Evolutionary conservation across 2,113 vertebrate species (phyloP).

Genomic region (Gallinago jamesoni): DNA sequence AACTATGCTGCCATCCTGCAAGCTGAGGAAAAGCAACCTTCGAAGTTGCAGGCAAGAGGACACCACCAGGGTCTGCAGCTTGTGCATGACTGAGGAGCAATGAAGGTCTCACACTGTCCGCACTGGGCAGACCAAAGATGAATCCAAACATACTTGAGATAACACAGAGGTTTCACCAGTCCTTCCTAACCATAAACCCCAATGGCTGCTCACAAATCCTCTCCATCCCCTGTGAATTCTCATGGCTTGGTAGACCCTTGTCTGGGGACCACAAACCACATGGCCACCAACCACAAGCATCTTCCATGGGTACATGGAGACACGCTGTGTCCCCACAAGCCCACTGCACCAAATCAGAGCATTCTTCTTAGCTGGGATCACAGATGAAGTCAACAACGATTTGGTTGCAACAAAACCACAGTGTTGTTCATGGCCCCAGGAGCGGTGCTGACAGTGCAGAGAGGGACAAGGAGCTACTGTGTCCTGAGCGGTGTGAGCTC

Average conservation of each 20-base stretch:
- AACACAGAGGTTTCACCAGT: background rate
- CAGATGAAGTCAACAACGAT: background rate
- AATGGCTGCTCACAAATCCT: background rate
- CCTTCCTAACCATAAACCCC: background rate
- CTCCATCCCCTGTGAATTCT: background rate
- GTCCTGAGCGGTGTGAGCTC: background rate
- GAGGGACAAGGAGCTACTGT: slow-evolving; percentile 30
- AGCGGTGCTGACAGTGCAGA: slow-evolving; percentile 14
- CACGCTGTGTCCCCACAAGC: background rate
- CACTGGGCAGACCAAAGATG: background rate
- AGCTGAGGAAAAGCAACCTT: background rate
- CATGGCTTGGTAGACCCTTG: background rate
- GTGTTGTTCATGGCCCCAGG: background rate
- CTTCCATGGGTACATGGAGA: background rate
- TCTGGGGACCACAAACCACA: background rate
- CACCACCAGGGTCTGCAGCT: no score
- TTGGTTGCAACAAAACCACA: background rate
- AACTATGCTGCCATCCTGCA: background rate
- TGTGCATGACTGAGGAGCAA: background rate
- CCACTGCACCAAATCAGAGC: background rate
- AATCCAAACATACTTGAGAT: background rate
- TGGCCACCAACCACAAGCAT: slow-evolving; percentile 26
- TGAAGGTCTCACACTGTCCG: accelerated
- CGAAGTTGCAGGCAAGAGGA: background rate
- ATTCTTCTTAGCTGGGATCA: slow-evolving; percentile 35